phyloP scores from a whole-genome alignment of 2,113 vertebrate genomes.

The Varanus komodoensis region DNA sequence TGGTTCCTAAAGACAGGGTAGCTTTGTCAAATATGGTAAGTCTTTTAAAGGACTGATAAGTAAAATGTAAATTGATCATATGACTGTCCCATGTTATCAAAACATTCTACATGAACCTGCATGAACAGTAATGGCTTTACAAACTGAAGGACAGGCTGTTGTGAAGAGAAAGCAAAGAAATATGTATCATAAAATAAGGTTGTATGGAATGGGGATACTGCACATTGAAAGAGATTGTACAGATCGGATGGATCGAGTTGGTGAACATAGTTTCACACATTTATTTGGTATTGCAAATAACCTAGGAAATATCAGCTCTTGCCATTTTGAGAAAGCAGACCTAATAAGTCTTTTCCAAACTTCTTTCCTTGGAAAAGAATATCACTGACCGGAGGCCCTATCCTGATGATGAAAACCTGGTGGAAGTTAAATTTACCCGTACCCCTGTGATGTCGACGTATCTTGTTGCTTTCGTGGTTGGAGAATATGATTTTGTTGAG shows the following conservation, averaged over 20 bases:
- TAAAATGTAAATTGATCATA: neutral
- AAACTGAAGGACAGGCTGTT: neutral
- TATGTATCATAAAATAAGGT: neutral
- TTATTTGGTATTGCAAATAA: neutral
- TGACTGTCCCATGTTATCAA: neutral
- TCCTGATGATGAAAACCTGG: conserved; percentile 90
- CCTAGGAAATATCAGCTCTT: neutral
- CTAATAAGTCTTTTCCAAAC: conserved; percentile 8
- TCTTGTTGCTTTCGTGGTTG: conserved; percentile 97
- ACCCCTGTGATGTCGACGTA: conserved; percentile 98
- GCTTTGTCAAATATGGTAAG: conserved; percentile 99
- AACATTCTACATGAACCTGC: neutral
- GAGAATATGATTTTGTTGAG: conserved; percentile 97
- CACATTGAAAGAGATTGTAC: neutral
- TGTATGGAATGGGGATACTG: neutral
- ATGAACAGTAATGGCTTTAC: neutral
- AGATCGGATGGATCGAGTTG: neutral
- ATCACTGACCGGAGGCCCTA: conserved; percentile 91
- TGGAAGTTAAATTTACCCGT: conserved; percentile 94
- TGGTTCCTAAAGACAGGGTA: conserved; percentile 96
- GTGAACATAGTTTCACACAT: neutral
- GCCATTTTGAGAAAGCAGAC: neutral
- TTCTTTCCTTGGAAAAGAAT: conserved; percentile 79
- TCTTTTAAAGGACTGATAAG: conserved; percentile 32
- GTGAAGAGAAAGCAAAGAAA: neutral